Conservation (phyloP, 2,888 invertebrate species). For the Harpalus rubripes region DNA sequence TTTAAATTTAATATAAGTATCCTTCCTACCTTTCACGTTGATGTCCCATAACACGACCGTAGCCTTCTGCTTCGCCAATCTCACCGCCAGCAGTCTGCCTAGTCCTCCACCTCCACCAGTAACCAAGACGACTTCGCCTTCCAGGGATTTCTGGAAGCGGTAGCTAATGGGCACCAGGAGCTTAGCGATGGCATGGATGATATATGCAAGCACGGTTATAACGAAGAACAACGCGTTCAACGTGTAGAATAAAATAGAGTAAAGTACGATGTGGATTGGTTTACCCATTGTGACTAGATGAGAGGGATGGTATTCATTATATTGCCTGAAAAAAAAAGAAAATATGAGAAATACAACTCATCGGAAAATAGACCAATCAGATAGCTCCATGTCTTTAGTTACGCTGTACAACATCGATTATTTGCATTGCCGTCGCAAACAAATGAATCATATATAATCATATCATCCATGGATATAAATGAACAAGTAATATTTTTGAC, state of each 20-base stretch:
- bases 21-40: slow-evolving; percentile 84
- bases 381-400: too few relatives aligned
- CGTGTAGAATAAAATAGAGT: slow-evolving; percentile 40
- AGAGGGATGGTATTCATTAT: slow-evolving; percentile 15
- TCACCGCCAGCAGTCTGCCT: slow-evolving; percentile 87
- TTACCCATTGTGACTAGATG: slow-evolving; percentile 49
- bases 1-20: too few relatives aligned
- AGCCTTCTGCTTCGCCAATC: slow-evolving; percentile 88
- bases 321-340: slow-evolving; percentile 50
- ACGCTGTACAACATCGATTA: too few relatives aligned
- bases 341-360: too few relatives aligned
- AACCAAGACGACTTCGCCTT: slow-evolving; percentile 89
- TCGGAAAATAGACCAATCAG: too few relatives aligned
- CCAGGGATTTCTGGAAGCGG: slow-evolving; percentile 83
- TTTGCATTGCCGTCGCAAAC: too few relatives aligned
- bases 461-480: too few relatives aligned
- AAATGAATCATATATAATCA: too few relatives aligned
- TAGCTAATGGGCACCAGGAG: slow-evolving; percentile 81
- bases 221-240: slow-evolving; percentile 78
- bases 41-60: slow-evolving; percentile 94
- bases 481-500: too few relatives aligned
- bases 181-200: slow-evolving; percentile 79
- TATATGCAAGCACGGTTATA: slow-evolving; percentile 74
- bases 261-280: slow-evolving; percentile 58
- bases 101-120: slow-evolving; percentile 95